Evolutionary conservation across 2,113 vertebrate species (phyloP), one percentile per base, ranked within the genome.

Genomic region (Falco punctatus): DNA sequence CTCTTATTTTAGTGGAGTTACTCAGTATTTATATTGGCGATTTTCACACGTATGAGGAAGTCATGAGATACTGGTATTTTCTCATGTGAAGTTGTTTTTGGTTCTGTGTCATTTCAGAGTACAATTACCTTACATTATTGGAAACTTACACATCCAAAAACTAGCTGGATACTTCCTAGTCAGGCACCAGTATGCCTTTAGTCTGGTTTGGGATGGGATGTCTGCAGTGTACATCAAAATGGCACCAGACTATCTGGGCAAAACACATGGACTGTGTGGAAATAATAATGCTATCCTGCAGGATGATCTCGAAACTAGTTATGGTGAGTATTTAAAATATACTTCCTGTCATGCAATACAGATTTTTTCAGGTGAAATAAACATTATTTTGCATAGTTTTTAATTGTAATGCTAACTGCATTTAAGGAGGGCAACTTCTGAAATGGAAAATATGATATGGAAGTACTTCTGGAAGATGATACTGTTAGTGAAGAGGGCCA

Each of bases 201-300:
- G 98, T 1, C 91, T 99, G 98, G 99, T 99, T 88, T 99, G 99
- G 99, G 99, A 99, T 46, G 99, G 99, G 4, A 81, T 49, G 1
- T 99, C 99, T 21, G 99, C 99, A 28, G 97, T 98, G 77, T 99
- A 99, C 95, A 98, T 99, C 92, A 99, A 99, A 95, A 99, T 99
- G 98, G 98, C 98, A 88, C 99, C 99, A 0, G 99, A 99, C 69
- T 99, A 99, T 65, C 97, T 99, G 87, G 99, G 99, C 61, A 98
- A 98, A 93, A 99, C 99, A 13, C 99, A 97, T 2, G 99, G 99
- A 6, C 83, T 99, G 52, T 99, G 99, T 92, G 99, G 99, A 23
- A 99, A 99, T 96, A 99, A 99, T 88, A 99, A 99, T 24, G 99
- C 99, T 4, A 88, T 99, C 62, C 92, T 99, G 40, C 98, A 99